These are phyloP conservation scores for Labeo calbasu DNA, from an alignment of 2,797 vertebrate genomes.

Conservation along the genomic window DNA sequence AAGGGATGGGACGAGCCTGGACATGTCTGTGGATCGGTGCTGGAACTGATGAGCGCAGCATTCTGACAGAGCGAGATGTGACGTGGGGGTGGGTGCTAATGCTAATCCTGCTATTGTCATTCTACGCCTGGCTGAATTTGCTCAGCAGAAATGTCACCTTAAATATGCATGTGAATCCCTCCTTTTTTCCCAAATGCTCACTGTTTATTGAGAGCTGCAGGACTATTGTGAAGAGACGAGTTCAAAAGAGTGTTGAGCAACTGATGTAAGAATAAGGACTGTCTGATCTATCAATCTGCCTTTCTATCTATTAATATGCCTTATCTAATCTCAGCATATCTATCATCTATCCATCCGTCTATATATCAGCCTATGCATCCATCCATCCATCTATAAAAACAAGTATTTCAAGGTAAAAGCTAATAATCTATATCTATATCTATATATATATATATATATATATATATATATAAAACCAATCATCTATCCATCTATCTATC, in stretches of 20 bases:
- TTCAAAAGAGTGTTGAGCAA: slow-evolving; percentile 14
- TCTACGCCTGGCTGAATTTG: slow-evolving; percentile 47
- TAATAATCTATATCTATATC: too few species aligned
- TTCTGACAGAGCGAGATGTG: slow-evolving; percentile 50
- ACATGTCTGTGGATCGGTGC: slow-evolving; percentile 38
- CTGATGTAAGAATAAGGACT: not conserved
- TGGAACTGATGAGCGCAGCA: slow-evolving; percentile 49
- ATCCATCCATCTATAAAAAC: not conserved
- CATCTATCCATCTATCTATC: too few species aligned
- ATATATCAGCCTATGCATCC: not conserved
- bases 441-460: too few species aligned
- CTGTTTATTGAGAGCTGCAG: slow-evolving; percentile 30
- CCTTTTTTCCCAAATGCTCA: slow-evolving; percentile 16
- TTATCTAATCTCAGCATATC: not conserved
- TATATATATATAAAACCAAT: too few species aligned
- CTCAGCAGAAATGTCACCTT: slow-evolving; percentile 57
- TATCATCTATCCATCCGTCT: not conserved
- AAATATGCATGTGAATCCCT: slow-evolving; percentile 42
- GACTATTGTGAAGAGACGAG: slow-evolving; percentile 1
- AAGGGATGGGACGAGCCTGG: slow-evolving; percentile 20
- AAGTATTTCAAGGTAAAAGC: too few species aligned
- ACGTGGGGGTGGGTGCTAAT: slow-evolving; percentile 43
- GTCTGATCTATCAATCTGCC: too few species aligned
- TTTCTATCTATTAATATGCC: not conserved
- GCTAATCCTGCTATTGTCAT: slow-evolving; percentile 52